A percentile compares a stretch with the other conserved stretches of the same genome.
phyloP scores from a whole-genome alignment of 2,113 vertebrate species.

The Stegastes partitus region DNA sequence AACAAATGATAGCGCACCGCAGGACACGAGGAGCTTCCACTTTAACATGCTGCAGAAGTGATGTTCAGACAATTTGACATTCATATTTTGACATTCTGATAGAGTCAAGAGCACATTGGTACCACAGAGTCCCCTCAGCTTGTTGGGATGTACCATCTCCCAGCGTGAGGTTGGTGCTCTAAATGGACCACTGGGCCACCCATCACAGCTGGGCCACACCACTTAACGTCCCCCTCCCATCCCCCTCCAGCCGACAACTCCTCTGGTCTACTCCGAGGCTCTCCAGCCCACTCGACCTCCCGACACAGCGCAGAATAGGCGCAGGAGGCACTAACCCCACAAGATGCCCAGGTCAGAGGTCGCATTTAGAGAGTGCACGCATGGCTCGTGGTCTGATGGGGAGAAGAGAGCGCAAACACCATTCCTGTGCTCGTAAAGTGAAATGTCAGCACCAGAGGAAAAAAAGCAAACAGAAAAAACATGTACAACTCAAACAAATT shows the following conservation, averaged over 20 bases:
- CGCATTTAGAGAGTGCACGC: conserved; percentile 53
- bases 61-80: conserved; percentile 65
- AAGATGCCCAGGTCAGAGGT: conserved; percentile 78
- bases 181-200: conserved; percentile 80
- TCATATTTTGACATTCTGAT: conserved; percentile 66
- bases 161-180: conserved; percentile 62
- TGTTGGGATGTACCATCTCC: conserved; percentile 66
- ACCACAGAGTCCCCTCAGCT: conserved; percentile 40
- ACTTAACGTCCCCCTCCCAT: conserved; percentile 76
- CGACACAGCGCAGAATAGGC: conserved; percentile 67
- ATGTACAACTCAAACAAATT: neutral
- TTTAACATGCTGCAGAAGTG: conserved; percentile 54
- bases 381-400: conserved; percentile 40
- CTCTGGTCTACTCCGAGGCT: conserved; percentile 55
- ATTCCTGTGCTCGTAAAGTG: conserved; percentile 24
- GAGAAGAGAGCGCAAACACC: conserved; percentile 40
- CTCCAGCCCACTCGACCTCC: conserved; percentile 82
- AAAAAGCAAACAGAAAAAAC: no score
- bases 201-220: conserved; percentile 80
- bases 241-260: conserved; percentile 51
- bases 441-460: conserved; percentile 8
- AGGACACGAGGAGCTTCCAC: conserved; percentile 53
- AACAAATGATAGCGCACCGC: conserved; percentile 50
- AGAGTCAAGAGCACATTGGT: conserved; percentile 34
- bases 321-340: conserved; percentile 59